Percentiles rank a stretch among this genome's conserved stretches.
phyloP scores from a whole-genome alignment of 2,113 vertebrate genomes.

The Podarcis cretensis region DNA sequence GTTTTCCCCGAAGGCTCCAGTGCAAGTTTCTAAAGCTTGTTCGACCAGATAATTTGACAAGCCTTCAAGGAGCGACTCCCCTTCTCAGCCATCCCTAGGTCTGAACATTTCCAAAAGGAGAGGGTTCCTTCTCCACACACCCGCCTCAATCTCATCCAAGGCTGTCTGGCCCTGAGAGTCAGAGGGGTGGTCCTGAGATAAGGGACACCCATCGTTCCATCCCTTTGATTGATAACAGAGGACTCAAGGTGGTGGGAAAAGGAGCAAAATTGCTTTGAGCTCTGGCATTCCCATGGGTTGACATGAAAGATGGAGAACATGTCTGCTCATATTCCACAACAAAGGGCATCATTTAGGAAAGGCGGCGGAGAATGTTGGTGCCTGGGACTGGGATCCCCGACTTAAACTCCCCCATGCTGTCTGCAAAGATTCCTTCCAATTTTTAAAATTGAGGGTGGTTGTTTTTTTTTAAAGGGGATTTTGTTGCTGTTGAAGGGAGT shows the following conservation, averaged over 20 bases:
- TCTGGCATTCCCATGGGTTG: background rate
- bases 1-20: conserved; percentile 44
- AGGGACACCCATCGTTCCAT: too few species aligned
- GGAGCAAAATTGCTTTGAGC: too few species aligned
- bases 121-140: background rate
- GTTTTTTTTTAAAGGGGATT: too few species aligned
- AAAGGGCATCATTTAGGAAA: background rate
- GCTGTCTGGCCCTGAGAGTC: background rate
- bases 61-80: conserved; percentile 37
- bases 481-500: too few species aligned
- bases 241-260: too few species aligned
- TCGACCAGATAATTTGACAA: conserved; percentile 55
- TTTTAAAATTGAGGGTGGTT: too few species aligned
- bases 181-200: too few species aligned
- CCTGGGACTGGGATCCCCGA: background rate
- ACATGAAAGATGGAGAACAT: background rate
- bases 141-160: background rate
- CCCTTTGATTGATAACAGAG: too few species aligned
- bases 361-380: background rate
- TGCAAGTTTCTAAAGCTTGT: conserved; percentile 39
- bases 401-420: too few species aligned
- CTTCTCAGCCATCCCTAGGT: conserved; percentile 1
- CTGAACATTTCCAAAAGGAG: background rate
- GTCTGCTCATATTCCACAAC: background rate
- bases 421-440: too few species aligned